A percentile compares a stretch with the other conserved stretches of the same genome.
phyloP scores from a whole-genome alignment of 2,113 vertebrate genomes.

The Petromus typicus region DNA sequence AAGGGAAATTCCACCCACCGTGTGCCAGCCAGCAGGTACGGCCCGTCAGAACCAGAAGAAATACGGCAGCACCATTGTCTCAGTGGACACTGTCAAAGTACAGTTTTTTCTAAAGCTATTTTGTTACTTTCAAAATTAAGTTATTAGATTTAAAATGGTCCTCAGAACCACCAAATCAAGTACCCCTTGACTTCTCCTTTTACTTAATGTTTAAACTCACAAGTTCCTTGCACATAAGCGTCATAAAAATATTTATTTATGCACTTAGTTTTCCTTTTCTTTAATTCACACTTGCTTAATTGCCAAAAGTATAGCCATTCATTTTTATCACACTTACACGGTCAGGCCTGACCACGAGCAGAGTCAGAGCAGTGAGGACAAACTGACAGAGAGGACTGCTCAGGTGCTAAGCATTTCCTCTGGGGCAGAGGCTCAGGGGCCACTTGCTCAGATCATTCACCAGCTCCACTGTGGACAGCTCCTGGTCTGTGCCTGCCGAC shows the following conservation, averaged over 20 bases:
- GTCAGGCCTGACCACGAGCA: background rate
- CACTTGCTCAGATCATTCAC: background rate
- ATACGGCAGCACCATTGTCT: background rate
- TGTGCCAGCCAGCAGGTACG: background rate
- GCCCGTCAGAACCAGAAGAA: accelerated
- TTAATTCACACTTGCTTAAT: background rate
- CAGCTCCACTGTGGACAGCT: background rate
- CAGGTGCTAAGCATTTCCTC: background rate
- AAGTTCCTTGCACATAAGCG: background rate
- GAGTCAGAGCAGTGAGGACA: background rate
- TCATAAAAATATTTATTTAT: background rate
- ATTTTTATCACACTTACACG: background rate
- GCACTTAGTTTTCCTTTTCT: background rate
- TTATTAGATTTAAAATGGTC: background rate
- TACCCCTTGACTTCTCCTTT: background rate
- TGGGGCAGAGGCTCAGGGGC: background rate
- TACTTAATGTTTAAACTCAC: background rate
- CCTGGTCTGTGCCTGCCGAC: background rate
- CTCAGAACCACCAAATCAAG: background rate
- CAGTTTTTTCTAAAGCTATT: background rate
- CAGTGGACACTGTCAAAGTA: background rate
- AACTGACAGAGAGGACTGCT: background rate
- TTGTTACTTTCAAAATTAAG: background rate
- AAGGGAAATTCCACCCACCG: background rate
- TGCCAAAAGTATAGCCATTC: background rate